Base-by-base conservation (phyloP, 2,797 vertebrate genomes). In the Epinephelus coioides region DNA sequence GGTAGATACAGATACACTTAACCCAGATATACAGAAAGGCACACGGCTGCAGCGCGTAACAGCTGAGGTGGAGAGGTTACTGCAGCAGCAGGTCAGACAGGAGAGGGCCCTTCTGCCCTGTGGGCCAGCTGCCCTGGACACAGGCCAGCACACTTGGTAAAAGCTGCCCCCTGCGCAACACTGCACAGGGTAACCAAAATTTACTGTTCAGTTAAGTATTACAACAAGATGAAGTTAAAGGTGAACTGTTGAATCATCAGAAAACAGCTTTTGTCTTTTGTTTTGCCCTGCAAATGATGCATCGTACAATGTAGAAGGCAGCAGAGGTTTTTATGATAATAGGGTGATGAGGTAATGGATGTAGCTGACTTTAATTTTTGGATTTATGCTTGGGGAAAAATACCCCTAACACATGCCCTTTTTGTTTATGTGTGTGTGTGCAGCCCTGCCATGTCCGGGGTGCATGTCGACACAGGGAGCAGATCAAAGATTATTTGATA, bases 111-210 rank as follows among this genome's bases (percentile, higher is more conserved):
- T 92, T 89, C 77, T 88, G 76, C 63, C 64, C 69, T 23, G 73
- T 12, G 47, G 82, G 88, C 91, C 92, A 93, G 89, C 92, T 93
- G 92, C 76, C 79, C 57, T 68, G 54, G 92, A 84, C 76, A 88
- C 64, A 62, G 70, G 49, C 83, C 83, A 76, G 17, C 68, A 62
- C 62, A 76, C 53, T 40, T 68, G 17, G 64, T 61, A 64, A 65
- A 76, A 60, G 68, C 79, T 57, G 44, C 59, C 57, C 38, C 51
- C 47, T 79, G 54, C 63, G 15, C 67, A 51, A 73, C 74, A 69
- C 19, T 60, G 71, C 44, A 55, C 14, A 21, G 54, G 21, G 11
- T 53, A 56, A 72, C 59, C 18, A 47, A 78, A 60, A 30, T 55
- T 10, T 66, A 9, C 11, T 44, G 27, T 54, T 1, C 1, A 21